Evolutionary conservation across 2,888 invertebrate species (phyloP).

Genomic region (Ectropis crepuscularia): DNA sequence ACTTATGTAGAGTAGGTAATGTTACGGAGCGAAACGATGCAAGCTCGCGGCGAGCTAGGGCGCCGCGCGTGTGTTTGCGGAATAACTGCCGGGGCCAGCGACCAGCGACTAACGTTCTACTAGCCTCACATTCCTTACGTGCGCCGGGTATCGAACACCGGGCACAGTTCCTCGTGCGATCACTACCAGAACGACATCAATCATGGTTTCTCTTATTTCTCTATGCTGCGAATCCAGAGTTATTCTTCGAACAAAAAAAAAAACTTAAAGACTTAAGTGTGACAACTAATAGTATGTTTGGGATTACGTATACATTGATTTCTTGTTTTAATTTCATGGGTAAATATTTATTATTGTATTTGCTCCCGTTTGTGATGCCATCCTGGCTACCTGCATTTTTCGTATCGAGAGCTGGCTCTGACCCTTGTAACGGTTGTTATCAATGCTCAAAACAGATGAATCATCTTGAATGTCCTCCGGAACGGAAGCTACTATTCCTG

Average conservation of each 20-base stretch:
- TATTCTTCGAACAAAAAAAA: slow-evolving; percentile 37
- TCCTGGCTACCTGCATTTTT: slow-evolving; percentile 49
- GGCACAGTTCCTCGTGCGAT: background rate
- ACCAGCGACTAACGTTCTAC: slow-evolving; percentile 27
- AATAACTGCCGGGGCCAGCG: slow-evolving; percentile 31
- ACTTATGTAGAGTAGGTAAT: slow-evolving; percentile 81
- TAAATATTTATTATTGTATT: slow-evolving; percentile 38
- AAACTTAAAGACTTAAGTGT: slow-evolving; percentile 48
- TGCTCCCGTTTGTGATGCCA: slow-evolving; percentile 40
- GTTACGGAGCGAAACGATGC: slow-evolving; percentile 68
- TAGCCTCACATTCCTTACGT: slow-evolving; percentile 40
- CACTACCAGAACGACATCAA: background rate
- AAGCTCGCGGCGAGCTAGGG: slow-evolving; percentile 47
- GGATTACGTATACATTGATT: slow-evolving; percentile 40
- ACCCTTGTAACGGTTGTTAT: slow-evolving; percentile 49
- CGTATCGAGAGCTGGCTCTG: slow-evolving; percentile 45
- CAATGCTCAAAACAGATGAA: background rate
- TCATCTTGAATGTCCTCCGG: background rate
- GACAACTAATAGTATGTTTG: slow-evolving; percentile 40
- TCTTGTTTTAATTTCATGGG: slow-evolving; percentile 39
- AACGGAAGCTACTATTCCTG: background rate
- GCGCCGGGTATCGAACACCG: slow-evolving; percentile 5
- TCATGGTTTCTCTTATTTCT: background rate
- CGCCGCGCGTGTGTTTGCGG: slow-evolving; percentile 47
- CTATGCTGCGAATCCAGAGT: slow-evolving; percentile 16